Conservation (phyloP, 2,888 invertebrate species). For the Oconnorella tubifera region DNA sequence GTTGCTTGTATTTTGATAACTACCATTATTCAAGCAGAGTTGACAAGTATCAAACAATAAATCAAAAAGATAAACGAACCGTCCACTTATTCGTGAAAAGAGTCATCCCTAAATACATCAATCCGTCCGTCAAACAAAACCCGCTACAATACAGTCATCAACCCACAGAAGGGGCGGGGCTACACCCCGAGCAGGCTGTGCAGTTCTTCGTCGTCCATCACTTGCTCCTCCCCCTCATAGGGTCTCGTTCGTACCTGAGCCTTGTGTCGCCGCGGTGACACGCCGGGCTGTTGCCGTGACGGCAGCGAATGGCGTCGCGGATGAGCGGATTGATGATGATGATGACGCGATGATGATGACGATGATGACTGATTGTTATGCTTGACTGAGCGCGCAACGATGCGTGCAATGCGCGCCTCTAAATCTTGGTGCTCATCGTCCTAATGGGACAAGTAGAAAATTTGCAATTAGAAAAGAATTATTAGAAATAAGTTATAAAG, state of each 20-base stretch:
- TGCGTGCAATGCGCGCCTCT: constrained; percentile 51
- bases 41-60: too few species aligned
- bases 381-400: constrained; percentile 41
- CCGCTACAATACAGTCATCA: too few species aligned
- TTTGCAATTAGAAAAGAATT: too few species aligned
- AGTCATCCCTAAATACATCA: too few species aligned
- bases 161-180: too few species aligned
- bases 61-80: too few species aligned
- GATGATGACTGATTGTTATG: neutral
- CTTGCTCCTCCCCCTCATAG: constrained; percentile 34
- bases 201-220: constrained; percentile 39
- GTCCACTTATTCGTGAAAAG: too few species aligned
- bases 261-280: constrained; percentile 15
- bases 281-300: constrained; percentile 7
- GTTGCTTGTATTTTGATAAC: too few species aligned
- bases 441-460: too few species aligned
- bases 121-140: too few species aligned
- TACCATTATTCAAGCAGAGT: too few species aligned
- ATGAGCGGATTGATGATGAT: constrained; percentile 5
- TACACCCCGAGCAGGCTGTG: constrained; percentile 35
- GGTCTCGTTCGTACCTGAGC: constrained; percentile 30
- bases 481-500: too few species aligned
- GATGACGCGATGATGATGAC: neutral
- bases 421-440: constrained; percentile 44
- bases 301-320: constrained; percentile 2